Base-by-base conservation (phyloP, 2,797 vertebrate species). In the Tarsius wallacei region DNA sequence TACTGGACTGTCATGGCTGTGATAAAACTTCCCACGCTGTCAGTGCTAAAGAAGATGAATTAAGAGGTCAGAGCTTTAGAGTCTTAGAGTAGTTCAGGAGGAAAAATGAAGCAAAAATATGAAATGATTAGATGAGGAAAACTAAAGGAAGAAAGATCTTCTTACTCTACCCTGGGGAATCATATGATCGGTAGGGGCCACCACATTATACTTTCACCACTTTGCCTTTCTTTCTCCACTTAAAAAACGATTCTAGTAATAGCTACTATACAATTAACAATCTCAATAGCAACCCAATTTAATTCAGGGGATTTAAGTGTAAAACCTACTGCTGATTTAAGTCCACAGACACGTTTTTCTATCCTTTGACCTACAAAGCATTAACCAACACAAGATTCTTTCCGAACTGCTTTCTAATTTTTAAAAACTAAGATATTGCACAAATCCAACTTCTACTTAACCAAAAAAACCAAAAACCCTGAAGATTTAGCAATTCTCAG, bases 1-100 rank as follows among this genome's bases (percentile, higher is more conserved):
- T 97, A 77, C 86, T 57, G 31, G 97, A 59, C 89, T 90, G 77
- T 96, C 96, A 90, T 5, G 85, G 51, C 93, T 91, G 15, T 51
- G 57, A 91, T 92, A 93, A 96, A 98, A 94, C 91, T 97, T 49
- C 76, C 94, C 93, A 53, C 55, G 66, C 91, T 91, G 80, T 89
- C 94, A 95, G 83, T 85, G 95, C 42, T 74, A 74, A 90, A 91
- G 64, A 90, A 92, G 95, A 89, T 47, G 57, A 70, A 82, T 70
- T n/a, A 91, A 81, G 82, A 86, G 47, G 33, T 93, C 21, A 28
- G 64, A 95, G 92, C 47, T 93, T 97, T 73, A 61, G 87, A 96
- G 83, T 59, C n/a, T 36, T 22, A 91, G 90, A 87, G 88, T 91
- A 73, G 71, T 36, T 88, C 28, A 6, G 22, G 57, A 76, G 53